phyloP scores from a whole-genome alignment of 2,888 invertebrate species.

The Drosophila neonasuta region DNA sequence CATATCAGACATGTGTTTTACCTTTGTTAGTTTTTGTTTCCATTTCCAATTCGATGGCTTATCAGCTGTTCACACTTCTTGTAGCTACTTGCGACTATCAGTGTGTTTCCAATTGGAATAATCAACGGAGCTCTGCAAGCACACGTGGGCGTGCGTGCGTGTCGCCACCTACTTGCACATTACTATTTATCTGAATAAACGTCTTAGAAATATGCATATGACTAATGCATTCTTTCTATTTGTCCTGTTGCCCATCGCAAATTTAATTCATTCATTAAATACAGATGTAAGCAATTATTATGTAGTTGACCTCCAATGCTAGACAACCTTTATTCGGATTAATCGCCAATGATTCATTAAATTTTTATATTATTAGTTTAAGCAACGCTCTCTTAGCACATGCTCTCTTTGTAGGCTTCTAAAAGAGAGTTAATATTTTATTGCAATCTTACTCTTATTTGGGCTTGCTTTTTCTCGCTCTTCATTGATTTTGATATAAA shows the following conservation, averaged over 20 bases:
- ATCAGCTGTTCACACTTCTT: conserved; percentile 41
- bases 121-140: neutral
- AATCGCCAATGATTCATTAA: conserved; percentile 22
- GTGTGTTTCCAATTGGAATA: conserved; percentile 28
- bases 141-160: neutral
- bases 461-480: neutral
- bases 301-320: conserved; percentile 31
- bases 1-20: conserved; percentile 24
- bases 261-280: conserved; percentile 26
- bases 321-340: conserved; percentile 70
- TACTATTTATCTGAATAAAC: too few relatives aligned
- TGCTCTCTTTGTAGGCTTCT: neutral
- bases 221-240: conserved; percentile 42
- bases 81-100: conserved; percentile 35
- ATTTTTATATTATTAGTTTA: conserved; percentile 37
- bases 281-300: conserved; percentile 36
- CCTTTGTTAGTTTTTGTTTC: conserved; percentile 4
- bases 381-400: conserved; percentile 2
- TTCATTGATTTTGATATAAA: neutral
- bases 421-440: too few relatives aligned
- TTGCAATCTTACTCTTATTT: too few relatives aligned
- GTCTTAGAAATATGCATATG: conserved; percentile 20
- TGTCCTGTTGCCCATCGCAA: neutral
- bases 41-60: conserved; percentile 29
- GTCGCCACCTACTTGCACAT: neutral